phyloP scores from a whole-genome alignment of 1,140 invertebrate species.

The Sinonovacula constricta region DNA sequence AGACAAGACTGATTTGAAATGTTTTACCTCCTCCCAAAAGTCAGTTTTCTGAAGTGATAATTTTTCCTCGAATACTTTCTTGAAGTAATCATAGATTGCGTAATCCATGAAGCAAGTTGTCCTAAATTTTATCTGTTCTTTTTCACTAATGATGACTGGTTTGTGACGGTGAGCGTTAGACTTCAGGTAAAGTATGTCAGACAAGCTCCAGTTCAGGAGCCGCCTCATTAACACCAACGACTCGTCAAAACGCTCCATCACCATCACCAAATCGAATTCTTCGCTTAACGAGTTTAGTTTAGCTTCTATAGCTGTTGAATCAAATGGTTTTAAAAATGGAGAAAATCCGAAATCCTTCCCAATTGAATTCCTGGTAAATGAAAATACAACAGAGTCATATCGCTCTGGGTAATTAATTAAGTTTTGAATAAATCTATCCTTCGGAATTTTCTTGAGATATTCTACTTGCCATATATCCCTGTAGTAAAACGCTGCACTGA shows the following conservation, averaged over 20 bases:
- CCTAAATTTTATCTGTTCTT: constrained; percentile 26
- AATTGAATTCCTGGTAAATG: constrained; percentile 16
- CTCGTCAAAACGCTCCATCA: constrained; percentile 80
- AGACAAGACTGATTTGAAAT: constrained; percentile 42
- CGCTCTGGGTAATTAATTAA: constrained; percentile 4
- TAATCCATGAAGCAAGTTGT: constrained; percentile 44
- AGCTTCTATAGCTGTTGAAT: no score
- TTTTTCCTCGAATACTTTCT: constrained; percentile 25
- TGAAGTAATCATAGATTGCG: constrained; percentile 52
- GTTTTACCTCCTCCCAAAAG: constrained; percentile 41
- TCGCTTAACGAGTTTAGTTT: constrained; percentile 30
- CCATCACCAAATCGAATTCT: constrained; percentile 79
- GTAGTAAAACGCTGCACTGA: constrained; percentile 58
- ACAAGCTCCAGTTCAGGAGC: constrained; percentile 79
- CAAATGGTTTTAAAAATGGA: no score
- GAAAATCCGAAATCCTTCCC: constrained; percentile 29
- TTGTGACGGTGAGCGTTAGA: constrained; percentile 24
- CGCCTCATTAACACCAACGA: constrained; percentile 79
- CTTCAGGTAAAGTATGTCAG: constrained; percentile 72
- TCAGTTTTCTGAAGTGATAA: constrained; percentile 5
- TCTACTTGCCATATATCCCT: constrained; percentile 11
- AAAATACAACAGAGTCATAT: constrained; percentile 12
- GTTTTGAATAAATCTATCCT: constrained; percentile 28
- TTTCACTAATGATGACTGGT: background rate
- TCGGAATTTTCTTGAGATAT: constrained; percentile 25